Conservation (phyloP, 2,888 invertebrate species). For the Reticulitermes lucifugus region DNA sequence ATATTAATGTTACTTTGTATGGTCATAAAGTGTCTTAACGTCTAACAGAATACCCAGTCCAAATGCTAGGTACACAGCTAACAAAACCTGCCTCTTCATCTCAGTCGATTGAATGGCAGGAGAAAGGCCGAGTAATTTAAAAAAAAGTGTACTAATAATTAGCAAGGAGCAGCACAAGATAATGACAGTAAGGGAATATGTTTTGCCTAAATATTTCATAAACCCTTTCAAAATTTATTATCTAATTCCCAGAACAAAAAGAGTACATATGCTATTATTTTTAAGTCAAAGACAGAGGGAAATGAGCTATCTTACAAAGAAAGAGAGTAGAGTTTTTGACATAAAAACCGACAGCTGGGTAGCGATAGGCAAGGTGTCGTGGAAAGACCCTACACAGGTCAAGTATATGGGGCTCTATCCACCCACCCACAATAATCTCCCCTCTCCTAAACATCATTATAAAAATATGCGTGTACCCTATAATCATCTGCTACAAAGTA, state of each 20-base stretch:
- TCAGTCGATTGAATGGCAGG: too few relatives aligned
- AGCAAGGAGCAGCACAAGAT: too few relatives aligned
- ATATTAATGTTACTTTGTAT: too few relatives aligned
- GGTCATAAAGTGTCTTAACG: too few relatives aligned
- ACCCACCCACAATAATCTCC: constrained; percentile 41
- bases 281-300: not conserved
- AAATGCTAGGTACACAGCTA: too few relatives aligned
- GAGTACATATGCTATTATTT: not conserved
- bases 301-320: not conserved
- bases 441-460: constrained; percentile 33
- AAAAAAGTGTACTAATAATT: too few relatives aligned
- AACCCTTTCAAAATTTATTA: not conserved
- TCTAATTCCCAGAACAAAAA: constrained; percentile 8
- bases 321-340: not conserved
- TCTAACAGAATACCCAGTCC: too few relatives aligned
- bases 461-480: constrained; percentile 39
- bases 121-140: too few relatives aligned
- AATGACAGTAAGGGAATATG: too few relatives aligned
- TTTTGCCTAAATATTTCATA: too few relatives aligned
- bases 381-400: constrained; percentile 38
- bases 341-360: constrained; percentile 45
- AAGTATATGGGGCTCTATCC: constrained; percentile 43
- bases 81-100: too few relatives aligned
- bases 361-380: constrained; percentile 41
- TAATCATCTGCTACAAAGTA: constrained; percentile 39